Base-by-base conservation (phyloP, 2,888 invertebrate genomes). In the Phymatocera aterrima region DNA sequence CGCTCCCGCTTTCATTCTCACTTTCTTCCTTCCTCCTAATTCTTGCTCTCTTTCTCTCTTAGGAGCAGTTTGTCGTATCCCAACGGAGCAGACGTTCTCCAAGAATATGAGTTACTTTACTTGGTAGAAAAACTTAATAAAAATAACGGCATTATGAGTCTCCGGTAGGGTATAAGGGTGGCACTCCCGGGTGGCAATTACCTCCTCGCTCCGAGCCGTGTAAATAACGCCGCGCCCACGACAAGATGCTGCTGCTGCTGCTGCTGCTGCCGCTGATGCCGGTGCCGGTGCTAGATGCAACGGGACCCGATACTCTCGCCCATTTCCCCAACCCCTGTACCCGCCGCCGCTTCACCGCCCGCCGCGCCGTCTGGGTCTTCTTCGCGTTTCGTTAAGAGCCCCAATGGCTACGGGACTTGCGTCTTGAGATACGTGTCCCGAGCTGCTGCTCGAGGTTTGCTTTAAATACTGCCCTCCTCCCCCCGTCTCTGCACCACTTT, bases 101-200 rank as follows among this genome's bases (percentile, higher is more conserved):
- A 37, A 48, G 65, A 79, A 61, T 83, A 82, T 80, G 80, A 82
- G 83, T 80, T 79, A 81, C 81, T 82, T 78, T 77, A 61, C 61
- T 34, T 51, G 70, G 60, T 72, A 79, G 80, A 82, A 82, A 85
- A 85, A 83, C 84, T 85, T 85, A 83, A 85, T 85, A 85, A 85
- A 85, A 85, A 84, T 84, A 82, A 84, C 78, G 83, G 80, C 81
- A 84, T 83, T 82, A 83, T 79, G 81, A 80, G 78, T 77, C 77
- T n/a, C n/a, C n/a, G n/a, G n/a, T n/a, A n/a, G 79, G 64, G 70
- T 48, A 43, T 51, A 40, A 65, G 57, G 74, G 75, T 46, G 80
- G 64, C 51, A 64, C 34, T 37, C 43, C 37, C 65, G 80, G 82
- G 79, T 80, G 80, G 83, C 83, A 85, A 84, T 85, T 86, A 85